Evolutionary conservation across 2,113 vertebrate genomes (phyloP), one percentile per base, ranked within the genome.

Genomic region (Enhydra lutris): DNA sequence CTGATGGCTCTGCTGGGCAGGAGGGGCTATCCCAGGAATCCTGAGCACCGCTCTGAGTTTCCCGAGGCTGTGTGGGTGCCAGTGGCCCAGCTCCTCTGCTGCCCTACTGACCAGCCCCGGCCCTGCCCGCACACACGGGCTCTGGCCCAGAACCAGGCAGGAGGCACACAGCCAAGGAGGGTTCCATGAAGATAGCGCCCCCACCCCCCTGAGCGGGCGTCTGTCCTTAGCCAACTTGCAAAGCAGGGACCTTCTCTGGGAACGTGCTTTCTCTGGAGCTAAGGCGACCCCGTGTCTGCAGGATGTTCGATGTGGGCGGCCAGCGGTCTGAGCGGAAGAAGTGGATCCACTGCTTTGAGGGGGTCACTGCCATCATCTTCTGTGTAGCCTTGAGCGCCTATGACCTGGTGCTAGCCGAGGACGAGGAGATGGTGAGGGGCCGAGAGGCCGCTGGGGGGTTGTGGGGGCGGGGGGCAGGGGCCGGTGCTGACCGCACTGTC

Each of bases 291-390:
- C 26, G 1, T 47, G 39, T 98, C 95, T 76, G 4, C 98, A 99
- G 99, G 98, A 99, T 99, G 99, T 99, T 99, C 97, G 99, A 99
- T 76, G 99, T 99, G 29, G 99, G 99, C 11, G 99, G 99, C 31
- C 99, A 99, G 96, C 98, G 99, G 91, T 99, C 99, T 0, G 99
- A 99, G 98, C 98, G 99, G 76, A 99, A 99, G 98, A 99, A 99
- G 97, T 99, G 99, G 99, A 99, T 99, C 98, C 99, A 99, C 98
- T 99, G 99, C 98, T 99, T 99, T 0, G 99, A 99, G 98, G 99
- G 99, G 0, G 99, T 99, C 98, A 99, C 99, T 0, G 99, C 99
- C 98, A 99, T 99, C 94, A 99, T 99, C 88, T 99, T 99, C 98
- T 99, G 99, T 0, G 99, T 99, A 69, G 99, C 99, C 21, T 98